These are phyloP conservation scores for Phasianus colchicus DNA, from an alignment of 2,113 vertebrate species.

Conservation along the genomic window DNA sequence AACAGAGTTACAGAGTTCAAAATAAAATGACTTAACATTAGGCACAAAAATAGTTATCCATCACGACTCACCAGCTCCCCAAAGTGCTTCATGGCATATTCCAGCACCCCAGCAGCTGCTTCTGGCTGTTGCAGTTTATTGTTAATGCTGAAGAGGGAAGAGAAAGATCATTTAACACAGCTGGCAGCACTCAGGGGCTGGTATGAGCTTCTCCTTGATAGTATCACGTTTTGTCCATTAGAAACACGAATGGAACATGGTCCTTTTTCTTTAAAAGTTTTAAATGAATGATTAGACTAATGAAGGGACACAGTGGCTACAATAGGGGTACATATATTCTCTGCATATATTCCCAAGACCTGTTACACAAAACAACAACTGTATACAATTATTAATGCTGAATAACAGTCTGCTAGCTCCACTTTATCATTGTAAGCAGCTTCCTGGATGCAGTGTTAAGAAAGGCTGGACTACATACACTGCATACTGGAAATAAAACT, in stretches of 20 bases:
- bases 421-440: background rate
- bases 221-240: background rate
- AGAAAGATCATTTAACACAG: background rate
- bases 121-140: slow-evolving; percentile 99
- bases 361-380: background rate
- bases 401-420: background rate
- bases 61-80: slow-evolving; percentile 91
- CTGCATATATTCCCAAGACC: background rate
- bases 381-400: background rate
- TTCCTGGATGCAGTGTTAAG: background rate
- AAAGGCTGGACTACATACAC: background rate
- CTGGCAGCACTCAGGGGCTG: background rate
- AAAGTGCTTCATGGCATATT: slow-evolving; percentile 99
- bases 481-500: background rate
- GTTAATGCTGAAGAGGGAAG: slow-evolving; percentile 88
- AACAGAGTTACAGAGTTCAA: background rate
- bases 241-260: background rate
- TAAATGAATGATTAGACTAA: background rate
- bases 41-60: background rate
- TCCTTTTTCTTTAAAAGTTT: background rate
- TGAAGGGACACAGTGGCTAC: background rate
- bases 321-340: background rate
- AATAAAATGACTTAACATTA: background rate
- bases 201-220: background rate
- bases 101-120: slow-evolving; percentile 94